Base-by-base conservation (phyloP, 2,113 vertebrate genomes). In the Brachirus orientalis region DNA sequence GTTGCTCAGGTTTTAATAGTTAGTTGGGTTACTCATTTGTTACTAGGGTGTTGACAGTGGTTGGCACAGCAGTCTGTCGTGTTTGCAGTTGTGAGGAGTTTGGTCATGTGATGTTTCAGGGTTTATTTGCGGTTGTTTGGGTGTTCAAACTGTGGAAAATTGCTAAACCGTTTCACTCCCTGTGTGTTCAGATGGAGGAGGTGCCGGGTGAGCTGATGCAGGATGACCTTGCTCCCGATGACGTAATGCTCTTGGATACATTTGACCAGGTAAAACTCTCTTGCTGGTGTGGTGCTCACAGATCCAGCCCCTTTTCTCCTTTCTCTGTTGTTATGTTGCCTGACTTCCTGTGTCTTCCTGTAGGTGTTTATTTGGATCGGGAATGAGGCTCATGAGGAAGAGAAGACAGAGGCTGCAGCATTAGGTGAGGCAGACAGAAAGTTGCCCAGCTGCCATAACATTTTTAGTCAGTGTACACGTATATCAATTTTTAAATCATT, bases 281-380 rank as follows among this genome's bases (percentile, higher is more conserved):
- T 11, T 43, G 13, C 33, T 20, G 0, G 17, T 7, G 10, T 17
- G 8, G 12, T 44, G 18, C 19, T 57, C 44, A 40, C 38, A 8
- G 3, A 2, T 7, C 38, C 16, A 1, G 18, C 19, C 14, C 4
- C 1, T 2, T 11, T 3, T 36, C 3, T 17, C 36, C 48, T n/a
- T n/a, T 2, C 14, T 14, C 5, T 2, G 3, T 0, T n/a, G n/a
- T n/a, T n/a, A 36, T 6, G 8, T n/a, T 17, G 6, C 3, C 50
- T 75, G 2, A 53, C 28, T 18, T 68, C 8, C 13, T 13, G 10
- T 3, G 11, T 72, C 8, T 36, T 61, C 6, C 36, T 46, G 5
- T 70, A 96, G 96, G 91, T 98, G 72, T 98, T 95, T 68, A 93
- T 98, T 50, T 98, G 95, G 96, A 93, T 96, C 40, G 95, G 96